These are phyloP conservation scores for Hetaerina titia DNA, from an alignment of 2,888 invertebrate species.

Conservation along the genomic window DNA sequence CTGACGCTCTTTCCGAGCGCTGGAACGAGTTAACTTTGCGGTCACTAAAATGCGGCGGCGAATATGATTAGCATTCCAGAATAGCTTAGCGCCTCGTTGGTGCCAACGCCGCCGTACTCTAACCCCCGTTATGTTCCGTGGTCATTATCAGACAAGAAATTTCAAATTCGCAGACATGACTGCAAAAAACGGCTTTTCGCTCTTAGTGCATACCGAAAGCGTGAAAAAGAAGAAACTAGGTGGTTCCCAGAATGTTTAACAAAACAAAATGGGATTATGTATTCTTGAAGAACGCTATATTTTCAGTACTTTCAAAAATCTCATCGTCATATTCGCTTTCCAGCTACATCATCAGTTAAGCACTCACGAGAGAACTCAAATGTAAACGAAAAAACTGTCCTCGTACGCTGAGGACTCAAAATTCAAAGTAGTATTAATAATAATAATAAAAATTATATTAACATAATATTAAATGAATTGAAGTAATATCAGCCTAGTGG, in stretches of 20 bases:
- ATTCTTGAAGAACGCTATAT: too few species aligned
- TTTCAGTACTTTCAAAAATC: too few species aligned
- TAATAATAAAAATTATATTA: too few species aligned
- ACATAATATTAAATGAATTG: too few species aligned
- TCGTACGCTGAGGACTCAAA: too few species aligned
- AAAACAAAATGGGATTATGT: too few species aligned
- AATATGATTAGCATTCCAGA: constrained; percentile 45
- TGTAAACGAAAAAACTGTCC: too few species aligned
- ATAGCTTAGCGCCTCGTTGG: constrained; percentile 8
- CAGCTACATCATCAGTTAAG: too few species aligned
- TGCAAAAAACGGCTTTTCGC: not conserved
- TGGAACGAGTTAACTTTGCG: not conserved
- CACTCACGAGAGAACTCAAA: too few species aligned
- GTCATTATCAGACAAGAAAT: not conserved
- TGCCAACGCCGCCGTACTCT: constrained; percentile 22
- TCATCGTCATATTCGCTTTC: too few species aligned
- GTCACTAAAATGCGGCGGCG: not conserved
- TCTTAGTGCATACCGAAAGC: not conserved
- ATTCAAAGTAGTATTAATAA: too few species aligned
- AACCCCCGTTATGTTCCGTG: constrained; percentile 2
- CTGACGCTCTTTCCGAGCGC: not conserved
- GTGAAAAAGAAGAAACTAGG: not conserved
- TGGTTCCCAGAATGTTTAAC: not conserved
- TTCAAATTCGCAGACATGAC: constrained; percentile 15
- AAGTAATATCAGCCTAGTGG: too few species aligned